Conservation (phyloP, 2,797 vertebrate species). For the Clarias fuscus region DNA sequence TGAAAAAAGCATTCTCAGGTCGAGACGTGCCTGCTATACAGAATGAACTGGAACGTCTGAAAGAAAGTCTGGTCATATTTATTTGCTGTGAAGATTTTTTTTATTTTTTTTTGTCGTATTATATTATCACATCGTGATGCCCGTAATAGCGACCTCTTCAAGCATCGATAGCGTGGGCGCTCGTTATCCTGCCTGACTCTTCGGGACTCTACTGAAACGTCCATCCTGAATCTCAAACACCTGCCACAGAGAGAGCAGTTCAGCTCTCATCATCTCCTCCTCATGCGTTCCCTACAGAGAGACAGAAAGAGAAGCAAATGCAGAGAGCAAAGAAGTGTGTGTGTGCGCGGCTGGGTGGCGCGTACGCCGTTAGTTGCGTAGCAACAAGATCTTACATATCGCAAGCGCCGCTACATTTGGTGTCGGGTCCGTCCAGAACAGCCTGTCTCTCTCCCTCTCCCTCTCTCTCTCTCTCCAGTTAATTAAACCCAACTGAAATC, state of each 20-base stretch:
- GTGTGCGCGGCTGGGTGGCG: background rate
- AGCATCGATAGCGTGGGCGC: background rate
- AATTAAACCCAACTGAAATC: conserved; percentile 44
- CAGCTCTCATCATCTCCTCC: background rate
- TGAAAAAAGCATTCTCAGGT: background rate
- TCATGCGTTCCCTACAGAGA: background rate
- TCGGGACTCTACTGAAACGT: background rate
- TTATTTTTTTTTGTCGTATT: background rate
- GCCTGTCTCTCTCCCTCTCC: background rate
- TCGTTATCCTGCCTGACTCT: background rate
- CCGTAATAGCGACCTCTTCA: background rate
- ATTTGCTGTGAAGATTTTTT: background rate
- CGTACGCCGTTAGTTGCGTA: conserved; percentile 60
- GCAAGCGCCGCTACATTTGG: conserved; percentile 38
- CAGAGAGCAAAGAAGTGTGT: conserved; percentile 18
- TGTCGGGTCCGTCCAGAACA: conserved; percentile 18
- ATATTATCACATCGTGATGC: background rate
- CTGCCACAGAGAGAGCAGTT: background rate
- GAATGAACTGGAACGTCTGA: too few species aligned
- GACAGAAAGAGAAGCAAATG: conserved; percentile 20
- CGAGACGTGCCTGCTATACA: background rate
- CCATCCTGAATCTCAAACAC: background rate
- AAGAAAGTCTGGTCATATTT: background rate
- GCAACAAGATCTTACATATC: conserved; percentile 57
- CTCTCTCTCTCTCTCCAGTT: conserved; percentile 2